Conservation (phyloP, 2,888 invertebrate genomes). For the Drosophila borborema region DNA sequence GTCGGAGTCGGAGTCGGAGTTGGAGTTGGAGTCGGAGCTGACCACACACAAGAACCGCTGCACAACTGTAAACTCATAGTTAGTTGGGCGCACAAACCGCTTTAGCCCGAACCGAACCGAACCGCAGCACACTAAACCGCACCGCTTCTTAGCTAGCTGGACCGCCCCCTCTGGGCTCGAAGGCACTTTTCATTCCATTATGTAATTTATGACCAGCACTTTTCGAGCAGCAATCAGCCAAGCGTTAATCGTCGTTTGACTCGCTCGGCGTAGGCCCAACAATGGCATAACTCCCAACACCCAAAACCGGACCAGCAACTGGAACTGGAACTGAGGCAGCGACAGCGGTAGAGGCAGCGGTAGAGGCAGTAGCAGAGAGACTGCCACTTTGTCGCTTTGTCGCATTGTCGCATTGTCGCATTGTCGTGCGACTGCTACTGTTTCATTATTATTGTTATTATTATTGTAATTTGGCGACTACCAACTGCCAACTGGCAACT, state of each 20-base stretch:
- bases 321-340: slow-evolving; percentile 19
- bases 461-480: slow-evolving; percentile 74
- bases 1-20: not conserved
- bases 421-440: slow-evolving; percentile 77
- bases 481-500: slow-evolving; percentile 24
- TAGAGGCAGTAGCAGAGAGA: slow-evolving; percentile 25
- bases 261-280: slow-evolving; percentile 64
- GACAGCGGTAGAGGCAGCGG: not conserved
- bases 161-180: slow-evolving; percentile 26
- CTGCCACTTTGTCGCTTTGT: slow-evolving; percentile 78
- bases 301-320: slow-evolving; percentile 29
- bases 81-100: slow-evolving; percentile 12
- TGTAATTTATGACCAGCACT: slow-evolving; percentile 79
- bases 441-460: slow-evolving; percentile 69
- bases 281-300: slow-evolving; percentile 57
- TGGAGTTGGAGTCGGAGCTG: slow-evolving; percentile 21
- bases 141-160: slow-evolving; percentile 22
- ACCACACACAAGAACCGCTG: slow-evolving; percentile 39
- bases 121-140: slow-evolving; percentile 19
- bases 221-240: slow-evolving; percentile 76
- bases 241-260: slow-evolving; percentile 82
- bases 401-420: slow-evolving; percentile 77
- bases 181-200: slow-evolving; percentile 71
- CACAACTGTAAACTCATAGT: slow-evolving; percentile 41
- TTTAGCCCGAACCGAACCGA: slow-evolving; percentile 23